These are phyloP conservation scores for Anguilla megastoma DNA, from an alignment of 2,797 vertebrate species.

Conservation along the genomic window DNA sequence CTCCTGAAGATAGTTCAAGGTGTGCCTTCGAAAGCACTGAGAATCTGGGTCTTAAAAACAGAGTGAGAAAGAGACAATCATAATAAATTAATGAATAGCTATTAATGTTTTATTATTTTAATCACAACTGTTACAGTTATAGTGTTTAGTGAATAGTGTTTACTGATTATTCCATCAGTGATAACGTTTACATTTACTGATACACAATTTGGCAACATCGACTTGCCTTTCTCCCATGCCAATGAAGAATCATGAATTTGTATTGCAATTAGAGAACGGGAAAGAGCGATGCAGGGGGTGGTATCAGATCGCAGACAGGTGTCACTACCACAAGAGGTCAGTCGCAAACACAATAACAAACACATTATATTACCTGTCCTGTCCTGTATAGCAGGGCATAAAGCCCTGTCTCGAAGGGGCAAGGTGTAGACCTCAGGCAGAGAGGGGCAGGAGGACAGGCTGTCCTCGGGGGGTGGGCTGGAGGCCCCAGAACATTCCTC, in stretches of 20 bases:
- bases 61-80: not conserved
- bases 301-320: not conserved
- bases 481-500: constrained; percentile 89
- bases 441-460: constrained; percentile 88
- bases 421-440: constrained; percentile 91
- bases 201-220: not conserved
- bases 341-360: not conserved
- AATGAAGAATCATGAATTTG: not conserved
- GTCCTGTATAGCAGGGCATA: constrained; percentile 66
- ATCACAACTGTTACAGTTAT: not conserved
- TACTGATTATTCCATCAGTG: not conserved
- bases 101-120: not conserved
- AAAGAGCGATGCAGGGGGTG: not conserved
- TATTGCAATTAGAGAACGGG: not conserved
- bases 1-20: constrained; percentile 90
- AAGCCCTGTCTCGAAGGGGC: constrained; percentile 76
- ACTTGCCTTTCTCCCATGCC: not conserved
- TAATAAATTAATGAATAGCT: not conserved
- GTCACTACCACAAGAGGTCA: not conserved
- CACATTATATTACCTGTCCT: constrained; percentile 70
- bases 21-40: constrained; percentile 83
- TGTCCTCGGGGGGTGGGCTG: constrained; percentile 90
- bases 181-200: not conserved
- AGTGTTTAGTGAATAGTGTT: not conserved
- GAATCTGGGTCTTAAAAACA: constrained; percentile 64